Base-by-base conservation (phyloP, 2,113 vertebrate species). In the Murina feae region DNA sequence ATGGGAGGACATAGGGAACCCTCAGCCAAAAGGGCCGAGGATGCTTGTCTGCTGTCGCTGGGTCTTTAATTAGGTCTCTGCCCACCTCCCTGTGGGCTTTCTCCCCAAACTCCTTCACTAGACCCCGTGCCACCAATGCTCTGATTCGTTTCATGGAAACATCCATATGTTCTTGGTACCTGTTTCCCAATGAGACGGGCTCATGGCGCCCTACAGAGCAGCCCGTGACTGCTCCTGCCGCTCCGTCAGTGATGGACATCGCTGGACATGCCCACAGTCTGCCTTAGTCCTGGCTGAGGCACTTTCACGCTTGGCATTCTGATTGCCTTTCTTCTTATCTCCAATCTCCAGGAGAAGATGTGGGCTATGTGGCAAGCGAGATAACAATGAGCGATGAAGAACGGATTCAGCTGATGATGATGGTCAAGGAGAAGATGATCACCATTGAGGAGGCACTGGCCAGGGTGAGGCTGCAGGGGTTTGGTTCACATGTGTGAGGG, bases 401-500 rank as follows among this genome's bases (percentile, higher is more conserved):
- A 9, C 98, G 99, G 60, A 99, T 99, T 96, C 99, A 99, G 96
- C 98, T 99, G 32, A 99, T 99, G 99, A 99, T 99, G 99, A 99
- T 99, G 99, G 99, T 99, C 78, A 99, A 99, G 87, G 99, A 99
- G 95, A 99, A 99, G 98, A 99, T 99, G 99, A 99, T 99, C 97
- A 99, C 99, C 0, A 99, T 99, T 11, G 99, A 99, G 94, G 99
- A 99, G 97, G 99, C 99, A 0, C 98, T 99, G 35, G 99, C 99
- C 37, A 98, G 99, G 99, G 99, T 99, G 99, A 97, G 98, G 17
- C 79, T 14, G 55, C 63, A 32, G 12, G 12, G 11, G 4, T 1
- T 1, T n/a, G 12, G 8, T 1, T 14, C 18, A 5, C 6, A 1
- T 9, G 18, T 47, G 3, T 23, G 60, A 28, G 18, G n/a, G 23